Conservation (phyloP, 1,140 invertebrate genomes). For the Cydia pomonella region DNA sequence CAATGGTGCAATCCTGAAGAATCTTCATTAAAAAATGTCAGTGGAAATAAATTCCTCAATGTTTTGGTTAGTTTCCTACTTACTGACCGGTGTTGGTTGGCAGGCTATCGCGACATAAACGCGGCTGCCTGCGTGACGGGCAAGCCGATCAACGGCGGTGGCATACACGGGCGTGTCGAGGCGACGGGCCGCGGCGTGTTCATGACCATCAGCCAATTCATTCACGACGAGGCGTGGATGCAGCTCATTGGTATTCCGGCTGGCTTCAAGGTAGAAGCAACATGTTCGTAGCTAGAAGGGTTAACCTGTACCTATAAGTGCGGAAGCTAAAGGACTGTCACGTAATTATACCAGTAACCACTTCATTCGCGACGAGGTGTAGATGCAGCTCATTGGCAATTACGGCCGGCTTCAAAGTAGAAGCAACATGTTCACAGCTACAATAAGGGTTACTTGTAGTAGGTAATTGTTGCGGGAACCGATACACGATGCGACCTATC, state of each 20-base stretch:
- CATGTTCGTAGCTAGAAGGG: no score
- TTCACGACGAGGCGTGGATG: slow-evolving; percentile 91
- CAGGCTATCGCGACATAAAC: slow-evolving; percentile 89
- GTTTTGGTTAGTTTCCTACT: no score
- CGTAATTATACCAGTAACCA: slow-evolving; percentile 82
- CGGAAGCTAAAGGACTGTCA: no score
- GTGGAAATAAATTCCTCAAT: no score
- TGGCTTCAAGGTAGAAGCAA: slow-evolving; percentile 78
- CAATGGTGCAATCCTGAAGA: no score
- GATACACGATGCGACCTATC: no score
- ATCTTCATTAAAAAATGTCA: no score
- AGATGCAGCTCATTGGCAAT: slow-evolving; percentile 88
- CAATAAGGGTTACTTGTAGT: no score
- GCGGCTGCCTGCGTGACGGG: slow-evolving; percentile 92
- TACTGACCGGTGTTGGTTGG: background rate
- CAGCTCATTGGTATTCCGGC: slow-evolving; percentile 85
- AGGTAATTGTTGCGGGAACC: no score
- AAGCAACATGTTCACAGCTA: no score
- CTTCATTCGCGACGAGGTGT: slow-evolving; percentile 89
- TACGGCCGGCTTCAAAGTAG: slow-evolving; percentile 83
- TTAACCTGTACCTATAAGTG: no score
- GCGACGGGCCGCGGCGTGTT: slow-evolving; percentile 95
- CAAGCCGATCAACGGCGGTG: slow-evolving; percentile 88
- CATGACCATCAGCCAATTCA: slow-evolving; percentile 90
- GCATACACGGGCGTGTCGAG: slow-evolving; percentile 91